phyloP scores from a whole-genome alignment of 2,888 invertebrate genomes.

The Eustalomyia histrio region DNA sequence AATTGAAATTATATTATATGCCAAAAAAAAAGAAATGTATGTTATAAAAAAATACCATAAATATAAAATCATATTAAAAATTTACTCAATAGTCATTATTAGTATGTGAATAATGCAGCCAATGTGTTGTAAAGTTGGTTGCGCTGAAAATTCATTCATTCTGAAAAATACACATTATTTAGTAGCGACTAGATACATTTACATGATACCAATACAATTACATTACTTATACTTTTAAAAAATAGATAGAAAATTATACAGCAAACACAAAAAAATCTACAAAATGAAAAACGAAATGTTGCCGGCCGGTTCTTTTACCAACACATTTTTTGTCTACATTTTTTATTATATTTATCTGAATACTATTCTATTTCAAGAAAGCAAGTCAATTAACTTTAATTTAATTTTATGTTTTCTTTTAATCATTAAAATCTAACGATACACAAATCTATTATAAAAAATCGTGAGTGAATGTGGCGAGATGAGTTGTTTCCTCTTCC shows the following conservation, averaged over 20 bases:
- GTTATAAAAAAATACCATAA: not conserved
- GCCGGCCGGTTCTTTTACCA: not conserved
- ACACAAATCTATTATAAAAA: not conserved
- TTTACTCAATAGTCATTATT: not conserved
- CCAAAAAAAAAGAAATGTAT: not conserved
- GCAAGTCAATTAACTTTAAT: not conserved
- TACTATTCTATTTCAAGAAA: not conserved
- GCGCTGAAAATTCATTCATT: constrained; percentile 47
- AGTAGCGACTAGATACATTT: not conserved
- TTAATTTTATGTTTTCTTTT: not conserved
- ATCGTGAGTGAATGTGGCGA: not conserved
- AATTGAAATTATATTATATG: not conserved
- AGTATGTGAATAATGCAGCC: constrained; percentile 18
- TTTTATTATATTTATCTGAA: not conserved
- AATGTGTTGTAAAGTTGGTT: constrained; percentile 11
- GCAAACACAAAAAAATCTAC: not conserved
- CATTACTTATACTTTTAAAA: not conserved
- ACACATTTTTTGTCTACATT: not conserved
- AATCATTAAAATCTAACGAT: constrained; percentile 2
- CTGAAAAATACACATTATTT: constrained; percentile 17
- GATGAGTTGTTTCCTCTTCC: not conserved
- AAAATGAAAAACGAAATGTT: not conserved
- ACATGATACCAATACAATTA: not conserved
- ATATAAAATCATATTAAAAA: not conserved
- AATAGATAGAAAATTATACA: not conserved